phyloP scores from a whole-genome alignment of 2,888 invertebrate genomes.

The Aporophyla nigra region DNA sequence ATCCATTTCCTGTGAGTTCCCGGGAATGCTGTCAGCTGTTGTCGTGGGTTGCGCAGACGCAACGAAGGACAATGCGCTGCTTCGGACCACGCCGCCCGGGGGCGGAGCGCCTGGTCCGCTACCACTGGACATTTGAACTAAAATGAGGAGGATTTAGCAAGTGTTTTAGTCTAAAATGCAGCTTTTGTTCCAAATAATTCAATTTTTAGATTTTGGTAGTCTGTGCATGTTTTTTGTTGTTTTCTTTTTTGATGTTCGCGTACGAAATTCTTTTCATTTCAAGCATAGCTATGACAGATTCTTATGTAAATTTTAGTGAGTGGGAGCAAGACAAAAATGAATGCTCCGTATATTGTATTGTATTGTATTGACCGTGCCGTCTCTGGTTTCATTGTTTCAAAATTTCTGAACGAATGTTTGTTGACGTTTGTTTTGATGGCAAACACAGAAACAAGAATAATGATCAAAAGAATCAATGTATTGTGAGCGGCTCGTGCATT shows the following conservation, averaged over 20 bases:
- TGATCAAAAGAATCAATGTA: neutral
- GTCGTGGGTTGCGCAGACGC: slow-evolving; percentile 80
- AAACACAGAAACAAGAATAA: neutral
- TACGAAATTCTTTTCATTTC: neutral
- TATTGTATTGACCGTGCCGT: rapidly evolving
- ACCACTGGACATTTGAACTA: slow-evolving; percentile 74
- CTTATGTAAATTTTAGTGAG: neutral
- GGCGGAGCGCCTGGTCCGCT: slow-evolving; percentile 72
- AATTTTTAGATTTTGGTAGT: slow-evolving; percentile 28
- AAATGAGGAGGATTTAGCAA: neutral
- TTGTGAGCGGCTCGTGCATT: no score
- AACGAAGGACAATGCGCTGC: slow-evolving; percentile 84
- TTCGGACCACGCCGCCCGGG: slow-evolving; percentile 79
- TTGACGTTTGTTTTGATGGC: neutral
- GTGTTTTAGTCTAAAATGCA: slow-evolving; percentile 15
- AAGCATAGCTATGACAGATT: neutral
- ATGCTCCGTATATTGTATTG: neutral
- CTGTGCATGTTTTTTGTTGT: slow-evolving; percentile 52
- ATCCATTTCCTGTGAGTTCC: slow-evolving; percentile 67
- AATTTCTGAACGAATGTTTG: slow-evolving; percentile 44
- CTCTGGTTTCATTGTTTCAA: neutral
- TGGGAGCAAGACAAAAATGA: slow-evolving; percentile 3
- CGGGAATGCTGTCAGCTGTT: slow-evolving; percentile 63
- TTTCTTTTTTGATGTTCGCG: slow-evolving; percentile 28
- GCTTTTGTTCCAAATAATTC: slow-evolving; percentile 10